Evolutionary conservation across 2,888 invertebrate genomes (phyloP).

Genomic region (Apotomis turbidana): DNA sequence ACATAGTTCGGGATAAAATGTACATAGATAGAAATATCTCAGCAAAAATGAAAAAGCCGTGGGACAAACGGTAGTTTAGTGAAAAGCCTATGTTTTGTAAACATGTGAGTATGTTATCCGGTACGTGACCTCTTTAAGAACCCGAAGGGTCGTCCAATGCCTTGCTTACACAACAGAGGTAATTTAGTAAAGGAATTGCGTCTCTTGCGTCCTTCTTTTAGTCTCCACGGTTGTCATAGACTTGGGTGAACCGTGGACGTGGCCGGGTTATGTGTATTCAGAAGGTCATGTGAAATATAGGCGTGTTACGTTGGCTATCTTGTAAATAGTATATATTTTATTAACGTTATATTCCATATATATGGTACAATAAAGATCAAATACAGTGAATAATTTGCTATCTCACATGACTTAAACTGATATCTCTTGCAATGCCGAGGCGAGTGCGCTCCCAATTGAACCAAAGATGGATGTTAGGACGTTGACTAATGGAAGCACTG

Average conservation of each 20-base stretch:
- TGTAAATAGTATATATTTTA: neutral
- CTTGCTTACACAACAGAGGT: conserved; percentile 7
- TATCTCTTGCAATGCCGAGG: no score
- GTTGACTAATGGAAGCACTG: no score
- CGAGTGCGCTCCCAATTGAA: no score
- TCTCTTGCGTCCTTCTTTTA: neutral
- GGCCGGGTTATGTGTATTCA: neutral
- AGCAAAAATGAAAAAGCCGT: neutral
- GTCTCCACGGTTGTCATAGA: neutral
- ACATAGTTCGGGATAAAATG: no score
- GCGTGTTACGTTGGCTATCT: neutral
- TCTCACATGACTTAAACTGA: no score
- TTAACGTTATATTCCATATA: no score
- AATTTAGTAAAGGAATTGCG: neutral
- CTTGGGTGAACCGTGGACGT: neutral
- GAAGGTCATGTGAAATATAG: neutral
- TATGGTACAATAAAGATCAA: no score
- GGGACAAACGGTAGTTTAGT: neutral
- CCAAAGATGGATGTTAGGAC: no score
- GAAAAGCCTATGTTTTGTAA: neutral
- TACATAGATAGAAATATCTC: neutral
- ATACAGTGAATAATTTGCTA: no score
- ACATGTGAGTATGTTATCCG: conserved; percentile 1
- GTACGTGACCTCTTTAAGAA: conserved; percentile 7
- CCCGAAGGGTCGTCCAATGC: conserved; percentile 1